These are phyloP conservation scores for Chironomus tentans DNA, from an alignment of 2,888 invertebrate genomes.

Conservation along the genomic window DNA sequence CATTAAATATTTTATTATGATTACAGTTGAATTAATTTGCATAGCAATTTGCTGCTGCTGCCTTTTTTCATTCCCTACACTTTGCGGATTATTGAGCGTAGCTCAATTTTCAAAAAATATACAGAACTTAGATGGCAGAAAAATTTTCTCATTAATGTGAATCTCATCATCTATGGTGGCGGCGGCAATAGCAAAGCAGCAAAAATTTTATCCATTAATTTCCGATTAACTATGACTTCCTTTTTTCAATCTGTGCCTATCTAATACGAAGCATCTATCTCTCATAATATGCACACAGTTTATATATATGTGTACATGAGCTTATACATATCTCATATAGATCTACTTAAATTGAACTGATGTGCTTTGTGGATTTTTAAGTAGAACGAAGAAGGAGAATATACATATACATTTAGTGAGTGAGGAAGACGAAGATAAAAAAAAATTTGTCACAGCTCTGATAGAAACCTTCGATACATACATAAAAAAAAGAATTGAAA, in stretches of 20 bases:
- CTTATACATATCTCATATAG: no score
- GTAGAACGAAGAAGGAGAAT: neutral
- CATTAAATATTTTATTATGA: constrained; percentile 18
- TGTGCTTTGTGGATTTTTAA: no score
- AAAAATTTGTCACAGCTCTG: neutral
- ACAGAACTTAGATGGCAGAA: neutral
- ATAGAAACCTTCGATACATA: neutral
- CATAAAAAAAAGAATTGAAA: neutral
- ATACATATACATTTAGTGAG: neutral
- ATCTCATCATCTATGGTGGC: neutral
- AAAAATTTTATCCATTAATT: neutral
- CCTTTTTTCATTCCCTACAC: neutral
- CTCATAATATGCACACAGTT: no score
- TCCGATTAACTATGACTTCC: neutral
- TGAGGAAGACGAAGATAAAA: no score
- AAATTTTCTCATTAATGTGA: neutral
- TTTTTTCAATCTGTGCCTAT: neutral
- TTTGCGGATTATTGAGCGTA: neutral
- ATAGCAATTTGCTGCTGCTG: constrained; percentile 3
- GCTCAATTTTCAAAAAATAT: neutral
- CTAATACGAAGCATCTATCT: neutral
- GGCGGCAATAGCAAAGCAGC: neutral
- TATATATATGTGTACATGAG: neutral
- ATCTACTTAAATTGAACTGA: no score
- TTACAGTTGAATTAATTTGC: constrained; percentile 14